These are phyloP conservation scores for Anabacerthia variegaticeps DNA, from an alignment of 2,797 vertebrate genomes.

Conservation along the genomic window DNA sequence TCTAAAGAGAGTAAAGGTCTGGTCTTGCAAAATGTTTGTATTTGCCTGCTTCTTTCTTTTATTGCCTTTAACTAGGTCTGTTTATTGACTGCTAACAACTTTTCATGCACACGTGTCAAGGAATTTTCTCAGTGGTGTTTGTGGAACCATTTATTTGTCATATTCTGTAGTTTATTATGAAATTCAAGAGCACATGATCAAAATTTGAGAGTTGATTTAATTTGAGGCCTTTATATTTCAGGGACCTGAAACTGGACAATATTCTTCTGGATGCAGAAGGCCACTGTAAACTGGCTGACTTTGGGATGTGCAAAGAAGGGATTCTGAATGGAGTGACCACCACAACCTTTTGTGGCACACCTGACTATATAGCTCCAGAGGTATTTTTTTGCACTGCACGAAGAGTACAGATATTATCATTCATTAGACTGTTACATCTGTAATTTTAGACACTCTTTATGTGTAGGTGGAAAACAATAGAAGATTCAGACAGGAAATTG, in stretches of 20 bases:
- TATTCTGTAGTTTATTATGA: not conserved
- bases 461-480: not conserved
- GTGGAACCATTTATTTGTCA: not conserved
- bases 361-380: conserved; percentile 96
- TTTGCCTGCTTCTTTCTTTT: not conserved
- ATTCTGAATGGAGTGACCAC: conserved; percentile 93
- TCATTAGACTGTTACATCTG: not conserved
- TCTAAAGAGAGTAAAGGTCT: not conserved
- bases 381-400: conserved; percentile 66
- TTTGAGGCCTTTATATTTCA: conserved; percentile 63
- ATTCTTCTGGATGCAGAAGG: conserved; percentile 95
- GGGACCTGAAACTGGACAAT: conserved; percentile 98
- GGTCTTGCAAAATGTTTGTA: not conserved
- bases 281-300: conserved; percentile 96
- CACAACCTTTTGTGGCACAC: conserved; percentile 95
- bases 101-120: not conserved
- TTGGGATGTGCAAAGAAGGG: conserved; percentile 98
- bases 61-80: not conserved
- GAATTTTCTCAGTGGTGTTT: not conserved
- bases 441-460: not conserved
- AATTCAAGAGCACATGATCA: not conserved
- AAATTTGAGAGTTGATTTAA: not conserved
- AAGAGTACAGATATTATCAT: not conserved
- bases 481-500: not conserved
- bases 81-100: not conserved